Evolutionary conservation across 2,113 vertebrate genomes (phyloP).

Genomic region (Prochilodus magdalenae): DNA sequence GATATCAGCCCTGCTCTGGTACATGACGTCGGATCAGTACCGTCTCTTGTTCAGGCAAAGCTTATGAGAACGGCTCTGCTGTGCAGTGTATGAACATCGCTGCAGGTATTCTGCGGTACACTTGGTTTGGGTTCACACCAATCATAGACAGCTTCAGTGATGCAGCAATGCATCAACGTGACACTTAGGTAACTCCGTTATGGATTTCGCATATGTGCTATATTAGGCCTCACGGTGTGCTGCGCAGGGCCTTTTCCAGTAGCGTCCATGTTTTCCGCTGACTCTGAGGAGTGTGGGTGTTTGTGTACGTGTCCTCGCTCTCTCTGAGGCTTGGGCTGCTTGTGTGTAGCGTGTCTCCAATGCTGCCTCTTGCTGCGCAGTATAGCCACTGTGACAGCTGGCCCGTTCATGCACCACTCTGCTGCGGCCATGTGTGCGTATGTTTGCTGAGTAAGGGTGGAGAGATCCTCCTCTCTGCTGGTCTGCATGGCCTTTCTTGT

Average conservation of each 20-base stretch:
- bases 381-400: constrained; percentile 52
- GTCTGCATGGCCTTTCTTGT: background rate
- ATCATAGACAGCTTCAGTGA: background rate
- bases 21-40: no score
- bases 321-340: background rate
- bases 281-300: background rate
- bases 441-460: constrained; percentile 19
- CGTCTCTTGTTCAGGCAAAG: background rate
- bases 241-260: background rate
- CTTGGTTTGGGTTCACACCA: background rate
- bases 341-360: constrained; percentile 9
- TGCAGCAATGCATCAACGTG: background rate
- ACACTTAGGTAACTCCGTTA: background rate
- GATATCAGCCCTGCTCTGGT: no score
- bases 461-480: background rate
- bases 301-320: background rate
- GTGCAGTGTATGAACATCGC: background rate
- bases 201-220: background rate
- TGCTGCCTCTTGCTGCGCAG: constrained; percentile 6
- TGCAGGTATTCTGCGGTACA: background rate
- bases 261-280: background rate
- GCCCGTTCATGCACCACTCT: constrained; percentile 25
- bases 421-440: background rate
- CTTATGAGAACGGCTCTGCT: background rate
- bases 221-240: background rate